Evolutionary conservation across 2,888 invertebrate species (phyloP), one percentile per base, ranked within the genome.

Genomic region (Eurytoma adleriae): DNA sequence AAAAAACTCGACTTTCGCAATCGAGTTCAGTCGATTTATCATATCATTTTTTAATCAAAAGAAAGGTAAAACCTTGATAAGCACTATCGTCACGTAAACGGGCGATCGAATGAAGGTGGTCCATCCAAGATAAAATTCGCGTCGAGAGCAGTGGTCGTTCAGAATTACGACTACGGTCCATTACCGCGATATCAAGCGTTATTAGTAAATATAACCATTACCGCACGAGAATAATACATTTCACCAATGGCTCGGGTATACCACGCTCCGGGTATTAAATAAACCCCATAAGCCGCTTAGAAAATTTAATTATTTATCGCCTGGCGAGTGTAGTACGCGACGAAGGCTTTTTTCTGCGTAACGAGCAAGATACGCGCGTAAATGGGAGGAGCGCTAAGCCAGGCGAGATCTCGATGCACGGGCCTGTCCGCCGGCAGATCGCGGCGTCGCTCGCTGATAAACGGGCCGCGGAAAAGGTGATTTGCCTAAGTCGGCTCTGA

Each of bases 401-500:
- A 40, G 40, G 40, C 40, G 40, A 40, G 7, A 40, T 40, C 40
- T 40, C 40, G 40, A 40, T 40, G 40, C 40, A 40, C 40, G 4
- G 40, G 4, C 4, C 40, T 56, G 13, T 66, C 13, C n/a, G 24
- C 62, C 13, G 72, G 18, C 10, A 54, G 48, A 69, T 79, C 73
- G 61, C 59, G 62, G 54, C 52, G 71, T 75, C 67, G 54, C 69
- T 74, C 64, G 69, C 68, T 67, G 61, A 75, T 75, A 75, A 70
- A 79, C 73, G 73, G n/a, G n/a, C 64, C 66, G 62, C 68, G 59
- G 76, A 76, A 66, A 77, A 70, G 62, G 48, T 61, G 61, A 79
- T 79, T 79, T 75, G 75, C 71, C 75, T 67, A 79, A 75, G 71
- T 79, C 71, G 54, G 59, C 71, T 75, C 67, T 75, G 69, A 74